A percentile compares a stretch with the other conserved stretches of the same genome.
Conservation (phyloP, 2,113 vertebrate species). For the Pseudois nayaur region DNA sequence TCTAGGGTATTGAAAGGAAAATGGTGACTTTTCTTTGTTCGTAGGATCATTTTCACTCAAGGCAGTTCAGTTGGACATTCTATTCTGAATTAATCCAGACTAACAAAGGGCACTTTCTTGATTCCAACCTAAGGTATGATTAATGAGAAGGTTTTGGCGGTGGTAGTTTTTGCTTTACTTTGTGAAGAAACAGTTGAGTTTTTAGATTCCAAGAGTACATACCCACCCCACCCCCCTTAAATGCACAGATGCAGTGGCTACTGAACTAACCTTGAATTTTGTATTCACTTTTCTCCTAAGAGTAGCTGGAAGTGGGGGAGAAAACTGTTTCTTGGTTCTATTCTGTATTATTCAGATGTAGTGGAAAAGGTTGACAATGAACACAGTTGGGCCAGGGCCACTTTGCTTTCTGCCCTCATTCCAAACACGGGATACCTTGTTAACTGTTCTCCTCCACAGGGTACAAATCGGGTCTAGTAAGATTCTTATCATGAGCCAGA, state of each 20-base stretch:
- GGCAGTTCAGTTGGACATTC: slow-evolving; percentile 10
- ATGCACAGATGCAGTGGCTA: neutral
- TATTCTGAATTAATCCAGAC: neutral
- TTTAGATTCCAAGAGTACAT: neutral
- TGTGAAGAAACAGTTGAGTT: neutral
- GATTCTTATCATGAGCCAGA: slow-evolving; percentile 55
- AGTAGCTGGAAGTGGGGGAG: neutral
- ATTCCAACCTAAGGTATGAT: neutral
- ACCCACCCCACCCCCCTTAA: neutral
- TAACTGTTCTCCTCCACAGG: slow-evolving; percentile 57
- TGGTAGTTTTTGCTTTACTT: neutral
- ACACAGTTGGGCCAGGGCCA: slow-evolving; percentile 48
- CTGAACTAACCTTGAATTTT: slow-evolving; percentile 17
- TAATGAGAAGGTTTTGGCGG: neutral
- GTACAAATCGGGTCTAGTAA: slow-evolving; percentile 44
- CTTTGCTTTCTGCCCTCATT: slow-evolving; percentile 63
- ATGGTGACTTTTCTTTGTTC: slow-evolving; percentile 24
- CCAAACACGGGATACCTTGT: slow-evolving; percentile 67
- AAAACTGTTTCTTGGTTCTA: neutral
- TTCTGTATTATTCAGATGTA: neutral
- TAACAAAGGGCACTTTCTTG: slow-evolving; percentile 52
- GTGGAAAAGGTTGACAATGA: slow-evolving; percentile 28
- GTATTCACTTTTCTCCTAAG: neutral
- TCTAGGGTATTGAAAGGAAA: slow-evolving; percentile 31
- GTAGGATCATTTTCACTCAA: slow-evolving; percentile 30